These are phyloP conservation scores for Diglossa cyanea DNA, from an alignment of 2,797 vertebrate genomes.

Conservation along the genomic window DNA sequence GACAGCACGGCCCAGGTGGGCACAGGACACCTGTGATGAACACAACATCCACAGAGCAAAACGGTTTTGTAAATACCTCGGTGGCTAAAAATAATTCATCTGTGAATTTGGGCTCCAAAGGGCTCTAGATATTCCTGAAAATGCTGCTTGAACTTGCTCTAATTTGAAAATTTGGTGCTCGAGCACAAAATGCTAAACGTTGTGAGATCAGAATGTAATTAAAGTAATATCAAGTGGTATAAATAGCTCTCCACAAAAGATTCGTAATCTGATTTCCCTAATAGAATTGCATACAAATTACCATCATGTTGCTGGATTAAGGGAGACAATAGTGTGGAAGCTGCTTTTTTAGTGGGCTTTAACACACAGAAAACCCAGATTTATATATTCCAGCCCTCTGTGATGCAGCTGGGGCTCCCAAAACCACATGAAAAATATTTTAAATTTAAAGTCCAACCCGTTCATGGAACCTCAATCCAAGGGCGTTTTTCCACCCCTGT, in stretches of 20 bases:
- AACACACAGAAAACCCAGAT: accelerated
- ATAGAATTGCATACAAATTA: neutral
- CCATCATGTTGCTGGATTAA: neutral
- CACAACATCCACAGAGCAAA: neutral
- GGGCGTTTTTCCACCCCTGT: neutral
- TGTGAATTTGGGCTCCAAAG: neutral
- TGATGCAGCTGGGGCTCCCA: neutral
- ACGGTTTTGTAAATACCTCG: neutral
- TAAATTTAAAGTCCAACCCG: neutral
- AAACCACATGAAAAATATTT: neutral
- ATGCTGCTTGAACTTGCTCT: neutral
- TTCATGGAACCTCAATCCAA: accelerated
- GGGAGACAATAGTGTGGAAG: neutral
- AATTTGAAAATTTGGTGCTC: neutral
- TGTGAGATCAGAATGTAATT: neutral
- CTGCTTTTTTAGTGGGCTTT: neutral
- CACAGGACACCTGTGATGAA: neutral
- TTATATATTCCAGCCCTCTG: neutral
- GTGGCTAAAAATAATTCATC: neutral
- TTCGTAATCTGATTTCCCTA: neutral
- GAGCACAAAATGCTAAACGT: neutral
- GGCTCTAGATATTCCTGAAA: neutral
- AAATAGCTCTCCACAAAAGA: constrained; percentile 2
- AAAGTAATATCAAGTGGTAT: neutral
- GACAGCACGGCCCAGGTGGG: neutral